Base-by-base conservation (phyloP, 92 coral and sea anemone genomes). In the Hydrozoanthus gracilis region DNA sequence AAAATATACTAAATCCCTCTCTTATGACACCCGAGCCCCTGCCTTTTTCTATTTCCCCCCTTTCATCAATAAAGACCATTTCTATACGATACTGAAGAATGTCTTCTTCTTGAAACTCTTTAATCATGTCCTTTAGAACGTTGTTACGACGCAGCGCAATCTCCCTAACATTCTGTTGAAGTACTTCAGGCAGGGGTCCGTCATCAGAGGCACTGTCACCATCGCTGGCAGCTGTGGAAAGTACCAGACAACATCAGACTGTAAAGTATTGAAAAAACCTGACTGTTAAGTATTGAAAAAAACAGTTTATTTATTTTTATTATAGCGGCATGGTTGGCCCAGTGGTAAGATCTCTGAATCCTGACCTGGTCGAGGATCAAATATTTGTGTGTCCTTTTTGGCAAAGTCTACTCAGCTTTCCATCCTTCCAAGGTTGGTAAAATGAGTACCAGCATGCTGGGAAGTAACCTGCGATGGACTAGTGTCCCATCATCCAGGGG, bases 81-180 rank as follows among this genome's bases (percentile, higher is more conserved):
- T 51, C 15, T 12, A 85, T 17, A 85, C 27, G 27, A 35, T 8
- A 15, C 39, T 60, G 77, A 39, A 85, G 20, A 60, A 85, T 73
- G 51, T 9, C 56, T 50, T 52, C 72, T 5, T 72, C 88, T 13
- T 20, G 51, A 27, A 85, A 85, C 78, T 85, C 82, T 44, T 44
- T 39, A 15, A 85, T 77, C 89, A 86, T 86, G 48, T 86, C 89
- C 47, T 86, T 77, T 77, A 86, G 51, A 35, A 85, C 82, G 45
- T 85, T 85, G 72, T 60, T 74, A 8, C 88, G 46, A 16, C 54
- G 80, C 51, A 85, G 20, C 12, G 82, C 88, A 17, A 84, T 84
- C 8, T 51, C 62, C 79, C 79, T 74, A 74, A 74, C 79, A 74
- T 74, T 45, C 56, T 50, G 79, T 50, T 45, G 61, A 17, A 74